These are phyloP conservation scores for Pissodes strobi DNA, from an alignment of 1,140 invertebrate species.

Conservation along the genomic window DNA sequence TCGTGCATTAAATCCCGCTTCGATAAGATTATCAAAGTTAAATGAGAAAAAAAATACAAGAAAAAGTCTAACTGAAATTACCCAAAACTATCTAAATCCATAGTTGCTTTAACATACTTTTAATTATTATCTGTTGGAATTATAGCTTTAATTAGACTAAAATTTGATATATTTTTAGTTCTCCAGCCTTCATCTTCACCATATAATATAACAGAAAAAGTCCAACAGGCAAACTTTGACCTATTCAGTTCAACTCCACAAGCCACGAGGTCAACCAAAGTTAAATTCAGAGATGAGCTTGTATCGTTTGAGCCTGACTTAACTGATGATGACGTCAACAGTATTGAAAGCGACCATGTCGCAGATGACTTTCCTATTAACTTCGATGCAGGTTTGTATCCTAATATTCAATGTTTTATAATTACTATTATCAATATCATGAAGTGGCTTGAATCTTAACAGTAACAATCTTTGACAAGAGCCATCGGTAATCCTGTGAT, in stretches of 20 bases:
- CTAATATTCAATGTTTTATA: no score
- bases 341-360: constrained; percentile 51
- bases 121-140: neutral
- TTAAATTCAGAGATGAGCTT: constrained; percentile 51
- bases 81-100: no score
- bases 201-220: constrained; percentile 53
- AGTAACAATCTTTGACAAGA: no score
- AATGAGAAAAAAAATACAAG: neutral
- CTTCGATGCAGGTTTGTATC: neutral
- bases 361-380: constrained; percentile 26
- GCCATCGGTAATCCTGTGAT: no score
- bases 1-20: no score
- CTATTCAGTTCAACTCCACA: constrained; percentile 41
- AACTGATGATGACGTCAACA: constrained; percentile 54
- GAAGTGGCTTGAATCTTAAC: no score
- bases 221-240: constrained; percentile 50
- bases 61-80: neutral
- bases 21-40: neutral
- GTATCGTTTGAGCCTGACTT: constrained; percentile 53
- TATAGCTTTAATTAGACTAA: neutral
- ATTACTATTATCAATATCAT: no score
- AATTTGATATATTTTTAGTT: constrained; percentile 40
- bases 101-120: neutral
- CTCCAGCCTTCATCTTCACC: constrained; percentile 51
- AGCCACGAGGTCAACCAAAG: constrained; percentile 38